Base-by-base conservation (phyloP, 2,888 invertebrate species). In the Ganaspis brasiliensis region DNA sequence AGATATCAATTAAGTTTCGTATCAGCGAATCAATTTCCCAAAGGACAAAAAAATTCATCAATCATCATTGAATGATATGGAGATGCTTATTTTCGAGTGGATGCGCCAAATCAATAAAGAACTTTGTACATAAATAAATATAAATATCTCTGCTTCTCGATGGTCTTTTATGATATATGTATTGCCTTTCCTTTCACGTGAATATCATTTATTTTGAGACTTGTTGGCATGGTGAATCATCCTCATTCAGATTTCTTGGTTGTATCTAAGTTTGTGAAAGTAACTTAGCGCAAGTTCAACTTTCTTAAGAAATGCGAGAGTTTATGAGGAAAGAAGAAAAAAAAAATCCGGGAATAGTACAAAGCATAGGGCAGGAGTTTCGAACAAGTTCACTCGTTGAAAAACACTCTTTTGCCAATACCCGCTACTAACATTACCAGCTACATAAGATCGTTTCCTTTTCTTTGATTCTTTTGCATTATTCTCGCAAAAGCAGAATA, bases 371-470 rank as follows among this genome's bases (percentile, higher is more conserved):
- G n/a, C 19, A 59, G 72, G 76, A 78, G 74, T 79, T 76, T 45
- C 31, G 67, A 76, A 72, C 67, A 74, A 76, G 72, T 76, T 79
- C 72, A 63, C 26, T 40, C 59, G 61, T 19, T 35, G 56, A 59
- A 74, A 76, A 74, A 74, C 61, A 52, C 56, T 73, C 75, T 70
- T 77, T 77, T 61, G 61, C 74, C 52, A 67, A 67, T 59, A 74
- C 76, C 72, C 72, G 61, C 61, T 59, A 40, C 31, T 16, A 59
- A 31, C 61, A 61, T 72, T 61, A 73, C 71, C 71, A 74, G 71
- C 74, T 74, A 56, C 74, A 74, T 63, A 57, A 76, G 49, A 74
- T 72, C 73, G 71, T 35, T 55, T 73, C 72, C 71, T 72, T 72
- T 61, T 26, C 59, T 56, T 73, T 72, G 72, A 49, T 56, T 59